These are phyloP conservation scores for Melipona quadrifasciata DNA, from an alignment of 1,140 invertebrate species.

Conservation along the genomic window DNA sequence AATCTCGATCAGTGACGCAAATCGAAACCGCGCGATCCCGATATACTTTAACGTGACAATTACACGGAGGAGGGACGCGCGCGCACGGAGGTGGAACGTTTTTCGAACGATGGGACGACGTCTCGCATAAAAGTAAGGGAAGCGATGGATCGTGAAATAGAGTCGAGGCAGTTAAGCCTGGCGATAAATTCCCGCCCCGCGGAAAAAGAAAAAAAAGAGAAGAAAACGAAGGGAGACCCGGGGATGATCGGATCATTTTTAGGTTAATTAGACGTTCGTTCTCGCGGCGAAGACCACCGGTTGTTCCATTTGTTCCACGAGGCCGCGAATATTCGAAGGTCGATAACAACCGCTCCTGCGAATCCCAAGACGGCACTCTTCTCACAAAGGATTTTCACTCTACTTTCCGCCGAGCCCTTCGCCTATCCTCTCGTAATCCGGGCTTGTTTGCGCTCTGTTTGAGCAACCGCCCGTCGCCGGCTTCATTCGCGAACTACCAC, in stretches of 20 bases:
- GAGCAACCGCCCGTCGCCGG: not conserved
- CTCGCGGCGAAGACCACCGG: too few species aligned
- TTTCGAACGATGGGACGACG: not conserved
- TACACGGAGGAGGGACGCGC: not conserved
- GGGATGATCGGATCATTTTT: not conserved
- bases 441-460: slow-evolving; percentile 16
- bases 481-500: not conserved
- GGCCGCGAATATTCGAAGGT: not conserved
- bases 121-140: not conserved
- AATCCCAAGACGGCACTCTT: too few species aligned
- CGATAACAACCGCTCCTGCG: not conserved
- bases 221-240: too few species aligned
- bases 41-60: not conserved
- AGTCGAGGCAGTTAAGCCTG: slow-evolving; percentile 11
- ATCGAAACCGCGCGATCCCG: not conserved
- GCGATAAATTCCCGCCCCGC: slow-evolving; percentile 18
- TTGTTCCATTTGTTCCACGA: not conserved
- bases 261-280: slow-evolving; percentile 26
- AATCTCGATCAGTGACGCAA: not conserved
- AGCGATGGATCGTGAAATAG: slow-evolving; percentile 44
- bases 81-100: not conserved
- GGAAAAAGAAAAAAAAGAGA: not conserved
- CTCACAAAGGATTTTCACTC: slow-evolving; percentile 18
- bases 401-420: not conserved
- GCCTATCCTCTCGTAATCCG: slow-evolving; percentile 19